Conservation (phyloP, 2,888 invertebrate species). For the Lapara coniferarum region DNA sequence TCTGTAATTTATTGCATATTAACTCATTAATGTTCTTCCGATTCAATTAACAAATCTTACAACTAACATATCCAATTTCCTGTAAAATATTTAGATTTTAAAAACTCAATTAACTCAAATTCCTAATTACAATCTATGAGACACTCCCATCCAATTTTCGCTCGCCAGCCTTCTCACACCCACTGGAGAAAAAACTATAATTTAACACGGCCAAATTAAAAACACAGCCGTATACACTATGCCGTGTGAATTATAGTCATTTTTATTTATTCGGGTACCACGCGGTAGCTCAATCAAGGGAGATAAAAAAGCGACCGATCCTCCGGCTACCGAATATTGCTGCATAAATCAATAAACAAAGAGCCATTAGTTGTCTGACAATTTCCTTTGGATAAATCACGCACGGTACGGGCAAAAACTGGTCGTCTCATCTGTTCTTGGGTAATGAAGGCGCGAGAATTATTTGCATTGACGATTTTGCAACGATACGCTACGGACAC, state of each 20-base stretch:
- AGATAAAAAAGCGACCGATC: constrained; percentile 61
- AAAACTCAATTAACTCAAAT: constrained; percentile 61
- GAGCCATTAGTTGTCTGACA: constrained; percentile 81
- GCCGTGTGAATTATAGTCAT: constrained; percentile 30
- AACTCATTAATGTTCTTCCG: not conserved
- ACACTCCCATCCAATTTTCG: constrained; percentile 71
- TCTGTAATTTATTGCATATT: not conserved
- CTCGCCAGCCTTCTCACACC: constrained; percentile 65
- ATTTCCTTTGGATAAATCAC: constrained; percentile 83
- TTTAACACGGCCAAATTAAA: constrained; percentile 59
- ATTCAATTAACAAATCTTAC: constrained; percentile 1
- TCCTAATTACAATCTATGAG: constrained; percentile 51
- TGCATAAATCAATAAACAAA: constrained; percentile 82
- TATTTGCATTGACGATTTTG: constrained; percentile 50
- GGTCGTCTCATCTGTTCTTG: constrained; percentile 53
- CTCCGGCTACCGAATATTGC: constrained; percentile 80
- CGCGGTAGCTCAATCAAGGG: constrained; percentile 68
- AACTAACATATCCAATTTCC: constrained; percentile 43
- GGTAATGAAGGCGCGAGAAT: constrained; percentile 62
- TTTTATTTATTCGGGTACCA: constrained; percentile 51
- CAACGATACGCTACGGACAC: constrained; percentile 39
- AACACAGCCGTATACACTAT: constrained; percentile 33
- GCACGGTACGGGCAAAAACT: constrained; percentile 59
- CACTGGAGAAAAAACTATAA: constrained; percentile 62
- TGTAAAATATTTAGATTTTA: constrained; percentile 47